Evolutionary conservation across 2,113 vertebrate genomes (phyloP).

Genomic region (Isichthys henryi): DNA sequence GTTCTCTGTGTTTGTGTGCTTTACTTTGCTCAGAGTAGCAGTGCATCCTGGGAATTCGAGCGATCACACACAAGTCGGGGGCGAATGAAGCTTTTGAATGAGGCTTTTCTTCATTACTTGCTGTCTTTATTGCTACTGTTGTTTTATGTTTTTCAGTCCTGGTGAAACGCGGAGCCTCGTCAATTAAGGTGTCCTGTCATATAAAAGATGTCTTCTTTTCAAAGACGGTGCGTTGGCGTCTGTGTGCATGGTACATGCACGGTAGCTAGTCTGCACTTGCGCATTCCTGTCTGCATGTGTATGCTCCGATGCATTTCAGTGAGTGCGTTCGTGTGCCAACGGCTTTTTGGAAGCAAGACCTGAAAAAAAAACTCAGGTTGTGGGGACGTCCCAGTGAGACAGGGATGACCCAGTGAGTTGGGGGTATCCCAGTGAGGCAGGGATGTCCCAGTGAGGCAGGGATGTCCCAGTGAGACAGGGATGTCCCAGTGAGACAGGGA

Average conservation of each 20-base stretch:
- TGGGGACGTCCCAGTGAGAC: neutral
- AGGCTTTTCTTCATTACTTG: constrained; percentile 40
- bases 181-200: constrained; percentile 40
- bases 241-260: constrained; percentile 2
- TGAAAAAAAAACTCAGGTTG: neutral
- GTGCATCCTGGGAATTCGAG: constrained; percentile 21
- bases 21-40: constrained; percentile 4
- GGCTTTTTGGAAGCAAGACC: neutral
- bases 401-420: rapidly evolving
- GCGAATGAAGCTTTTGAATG: constrained; percentile 19
- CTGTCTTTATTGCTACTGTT: constrained; percentile 47
- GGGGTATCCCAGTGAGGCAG: neutral
- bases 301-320: neutral
- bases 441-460: neutral
- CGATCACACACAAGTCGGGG: constrained; percentile 9
- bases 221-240: constrained; percentile 31
- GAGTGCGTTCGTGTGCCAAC: neutral
- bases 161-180: constrained; percentile 32
- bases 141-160: constrained; percentile 40
- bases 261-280: neutral
- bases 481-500: neutral
- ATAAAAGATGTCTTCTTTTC: constrained; percentile 36
- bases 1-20: neutral
- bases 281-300: neutral
- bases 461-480: neutral